phyloP scores from a whole-genome alignment of 2,888 invertebrate species.

The Macrosiphum euphorbiae region DNA sequence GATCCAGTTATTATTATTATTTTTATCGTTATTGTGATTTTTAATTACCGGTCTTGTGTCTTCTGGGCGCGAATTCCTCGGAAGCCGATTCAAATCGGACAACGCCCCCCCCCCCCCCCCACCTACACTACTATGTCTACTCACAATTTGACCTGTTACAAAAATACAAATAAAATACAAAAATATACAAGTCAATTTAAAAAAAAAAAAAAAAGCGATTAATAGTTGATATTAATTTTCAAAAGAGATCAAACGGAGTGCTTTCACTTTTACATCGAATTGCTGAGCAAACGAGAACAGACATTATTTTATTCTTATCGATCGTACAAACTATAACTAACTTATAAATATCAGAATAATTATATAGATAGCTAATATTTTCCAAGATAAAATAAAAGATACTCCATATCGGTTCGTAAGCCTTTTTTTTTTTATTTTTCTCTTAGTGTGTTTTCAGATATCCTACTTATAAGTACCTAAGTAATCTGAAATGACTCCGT shows the following conservation, averaged over 20 bases:
- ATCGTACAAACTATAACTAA: neutral
- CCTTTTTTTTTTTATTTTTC: neutral
- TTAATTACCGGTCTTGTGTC: conserved; percentile 55
- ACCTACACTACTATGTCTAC: neutral
- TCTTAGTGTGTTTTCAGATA: neutral
- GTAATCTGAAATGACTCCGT: neutral
- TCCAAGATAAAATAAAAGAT: neutral
- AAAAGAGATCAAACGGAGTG: neutral
- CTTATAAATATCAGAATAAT: neutral
- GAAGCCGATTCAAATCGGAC: conserved; percentile 24
- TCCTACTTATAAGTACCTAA: neutral
- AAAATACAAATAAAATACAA: neutral
- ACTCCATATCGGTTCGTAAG: neutral
- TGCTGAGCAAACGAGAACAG: neutral
- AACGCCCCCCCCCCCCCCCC: neutral
- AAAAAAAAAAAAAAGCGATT: neutral
- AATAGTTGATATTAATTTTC: neutral
- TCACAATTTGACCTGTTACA: neutral
- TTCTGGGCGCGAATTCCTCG: conserved; percentile 46
- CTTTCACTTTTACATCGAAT: neutral
- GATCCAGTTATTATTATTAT: conserved; percentile 31
- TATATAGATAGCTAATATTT: neutral
- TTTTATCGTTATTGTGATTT: conserved; percentile 26
- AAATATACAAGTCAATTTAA: neutral
- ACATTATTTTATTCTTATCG: neutral